phyloP scores from a whole-genome alignment of 64 coral and sea anemone species.

The Pocillopora verrucosa region DNA sequence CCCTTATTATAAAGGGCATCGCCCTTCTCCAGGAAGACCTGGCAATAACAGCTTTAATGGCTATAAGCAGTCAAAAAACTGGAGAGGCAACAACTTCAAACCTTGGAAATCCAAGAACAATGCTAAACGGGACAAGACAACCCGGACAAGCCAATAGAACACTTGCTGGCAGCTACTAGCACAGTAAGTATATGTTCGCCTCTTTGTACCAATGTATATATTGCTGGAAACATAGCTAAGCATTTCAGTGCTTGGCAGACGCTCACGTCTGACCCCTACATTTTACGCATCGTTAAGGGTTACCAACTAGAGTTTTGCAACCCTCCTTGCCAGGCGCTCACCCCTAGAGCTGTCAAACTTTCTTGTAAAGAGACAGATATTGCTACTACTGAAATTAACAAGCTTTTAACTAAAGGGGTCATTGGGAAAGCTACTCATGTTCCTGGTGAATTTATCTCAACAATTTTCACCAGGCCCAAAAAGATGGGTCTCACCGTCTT shows the following conservation, averaged over 20 bases:
- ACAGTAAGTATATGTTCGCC: neutral
- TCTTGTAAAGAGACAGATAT: constrained; percentile 17
- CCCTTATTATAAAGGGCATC: constrained; percentile 1
- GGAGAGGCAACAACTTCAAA: neutral
- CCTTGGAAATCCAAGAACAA: constrained; percentile 9
- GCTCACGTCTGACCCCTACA: constrained; percentile 18
- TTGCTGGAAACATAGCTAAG: constrained; percentile 7
- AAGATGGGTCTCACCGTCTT: constrained; percentile 63
- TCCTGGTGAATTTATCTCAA: constrained; percentile 57
- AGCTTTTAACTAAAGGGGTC: constrained; percentile 56
- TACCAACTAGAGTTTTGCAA: constrained; percentile 2
- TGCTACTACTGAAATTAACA: constrained; percentile 39
- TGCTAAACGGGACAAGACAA: constrained; percentile 16
- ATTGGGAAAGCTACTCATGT: constrained; percentile 26
- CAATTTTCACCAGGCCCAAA: constrained; percentile 57
- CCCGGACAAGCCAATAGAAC: constrained; percentile 1
- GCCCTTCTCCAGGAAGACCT: constrained; percentile 3
- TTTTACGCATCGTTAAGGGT: neutral
- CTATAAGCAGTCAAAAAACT: constrained; percentile 27
- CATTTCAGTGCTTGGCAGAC: constrained; percentile 27
- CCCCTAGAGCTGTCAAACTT: constrained; percentile 27
- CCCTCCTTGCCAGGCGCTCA: neutral
- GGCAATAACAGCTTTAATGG: constrained; percentile 23
- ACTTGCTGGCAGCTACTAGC: neutral
- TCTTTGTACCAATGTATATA: neutral